Evolutionary conservation across 2,113 vertebrate species (phyloP), one percentile per base, ranked within the genome.

Genomic region (Toxotes chatareus): DNA sequence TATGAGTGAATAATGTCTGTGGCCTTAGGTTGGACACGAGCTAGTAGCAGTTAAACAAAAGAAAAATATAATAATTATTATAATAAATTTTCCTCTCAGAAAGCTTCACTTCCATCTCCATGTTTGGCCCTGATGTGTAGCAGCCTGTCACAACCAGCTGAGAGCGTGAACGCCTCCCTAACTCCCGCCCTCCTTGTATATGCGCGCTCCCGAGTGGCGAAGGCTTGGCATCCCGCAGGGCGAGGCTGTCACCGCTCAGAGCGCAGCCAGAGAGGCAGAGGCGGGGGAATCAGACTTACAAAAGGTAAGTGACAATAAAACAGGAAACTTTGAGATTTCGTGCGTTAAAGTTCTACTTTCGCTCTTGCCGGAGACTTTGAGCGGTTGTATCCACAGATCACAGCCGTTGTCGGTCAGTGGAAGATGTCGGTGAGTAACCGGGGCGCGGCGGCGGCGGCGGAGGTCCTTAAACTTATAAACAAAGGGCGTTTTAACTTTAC

Each of bases 161-260:
- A 73, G 10, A 3, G 13, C 21, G 27, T 61, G 55, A 60, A 19
- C 44, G 68, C n/a, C 40, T 27, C 44, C 16, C 27, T 27, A 27
- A 27, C 27, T 27, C 27, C 27, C 27, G 0, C 7, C 27, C 44
- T 11, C 7, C 16, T 7, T 46, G 56, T 0, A 38, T 17, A 1
- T 36, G 76, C 71, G 76, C 82, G 19, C 64, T 69, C 40, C 19
- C n/a, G 49, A 17, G 36, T 27, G 53, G 51, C 0, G 60, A 68
- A 23, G 40, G 60, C 7, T 71, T n/a, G 60, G 6, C 16, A 14
- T 4, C 12, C 7, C 0, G 4, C 12, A 14, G 23, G 38, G 56
- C n/a, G 69, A 46, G 21, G 44, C 73, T 36, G 56, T 19, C 17
- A 32, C 38, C 14, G 47, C 16, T 10, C 19, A 4, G n/a, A 61